phyloP scores from a whole-genome alignment of 2,797 vertebrate species.

The Oreonectes daqikongensis region DNA sequence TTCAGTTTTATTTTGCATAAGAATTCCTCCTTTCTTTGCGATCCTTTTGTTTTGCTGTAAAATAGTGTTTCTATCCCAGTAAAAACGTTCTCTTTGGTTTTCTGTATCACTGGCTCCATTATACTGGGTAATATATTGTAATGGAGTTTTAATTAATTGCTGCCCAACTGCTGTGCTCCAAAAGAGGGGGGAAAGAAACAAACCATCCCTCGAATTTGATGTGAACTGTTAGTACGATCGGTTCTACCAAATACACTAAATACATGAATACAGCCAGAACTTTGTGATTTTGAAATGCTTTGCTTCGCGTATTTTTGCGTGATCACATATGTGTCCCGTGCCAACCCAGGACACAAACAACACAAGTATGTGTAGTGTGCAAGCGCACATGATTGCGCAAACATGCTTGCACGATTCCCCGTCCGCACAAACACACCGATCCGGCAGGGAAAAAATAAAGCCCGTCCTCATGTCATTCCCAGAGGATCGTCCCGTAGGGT shows the following conservation, averaged over 20 bases:
- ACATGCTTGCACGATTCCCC: constrained; percentile 69
- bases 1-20: constrained; percentile 7
- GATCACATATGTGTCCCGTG: too few species aligned
- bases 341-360: too few species aligned
- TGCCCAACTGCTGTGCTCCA: constrained; percentile 51
- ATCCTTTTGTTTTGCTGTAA: constrained; percentile 49
- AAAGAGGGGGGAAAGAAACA: constrained; percentile 42
- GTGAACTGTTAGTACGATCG: background rate
- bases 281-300: background rate
- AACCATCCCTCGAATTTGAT: constrained; percentile 12
- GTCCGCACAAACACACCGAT: constrained; percentile 55
- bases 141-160: constrained; percentile 64
- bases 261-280: too few species aligned
- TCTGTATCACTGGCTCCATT: constrained; percentile 50
- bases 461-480: constrained; percentile 77
- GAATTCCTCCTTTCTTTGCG: constrained; percentile 32
- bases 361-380: background rate
- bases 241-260: background rate
- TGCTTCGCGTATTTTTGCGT: too few species aligned
- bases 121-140: constrained; percentile 59
- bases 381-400: constrained; percentile 5
- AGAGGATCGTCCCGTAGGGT: constrained; percentile 79
- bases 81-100: constrained; percentile 52
- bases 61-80: constrained; percentile 56
- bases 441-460: constrained; percentile 77